These are phyloP conservation scores for Lumbricus terrestris DNA, from an alignment of 2,888 invertebrate genomes.

Conservation along the genomic window DNA sequence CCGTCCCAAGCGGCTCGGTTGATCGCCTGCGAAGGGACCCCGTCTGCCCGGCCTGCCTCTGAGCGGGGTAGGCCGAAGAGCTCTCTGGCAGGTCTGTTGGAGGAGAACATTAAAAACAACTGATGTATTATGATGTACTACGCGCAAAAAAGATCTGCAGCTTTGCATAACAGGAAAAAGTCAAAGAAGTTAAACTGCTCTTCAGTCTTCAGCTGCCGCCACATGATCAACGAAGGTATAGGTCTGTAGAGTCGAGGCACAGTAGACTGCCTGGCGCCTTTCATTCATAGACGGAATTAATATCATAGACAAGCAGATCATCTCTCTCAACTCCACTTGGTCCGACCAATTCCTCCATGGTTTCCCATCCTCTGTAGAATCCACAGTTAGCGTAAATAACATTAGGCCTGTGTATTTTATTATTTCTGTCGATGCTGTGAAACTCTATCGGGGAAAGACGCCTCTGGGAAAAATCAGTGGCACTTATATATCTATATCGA, in stretches of 20 bases:
- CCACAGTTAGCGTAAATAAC: too few species aligned
- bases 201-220: neutral
- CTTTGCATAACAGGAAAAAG: neutral
- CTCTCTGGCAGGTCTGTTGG: neutral
- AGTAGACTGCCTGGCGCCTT: neutral
- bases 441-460: neutral
- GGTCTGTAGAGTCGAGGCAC: neutral
- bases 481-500: neutral
- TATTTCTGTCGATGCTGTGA: neutral
- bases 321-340: neutral
- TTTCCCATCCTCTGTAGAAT: neutral
- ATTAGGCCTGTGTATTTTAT: neutral
- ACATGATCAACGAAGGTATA: too few species aligned
- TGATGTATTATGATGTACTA: slow-evolving; percentile 6
- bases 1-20: neutral
- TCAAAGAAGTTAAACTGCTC: neutral
- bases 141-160: neutral
- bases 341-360: neutral
- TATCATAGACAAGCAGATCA: neutral
- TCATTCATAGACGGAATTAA: neutral
- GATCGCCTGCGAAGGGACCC: neutral
- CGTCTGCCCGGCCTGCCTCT: neutral
- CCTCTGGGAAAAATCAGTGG: neutral
- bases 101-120: neutral
- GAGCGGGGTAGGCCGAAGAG: neutral